These are phyloP conservation scores for Morus bassanus DNA, from an alignment of 2,797 vertebrate species.

Conservation along the genomic window DNA sequence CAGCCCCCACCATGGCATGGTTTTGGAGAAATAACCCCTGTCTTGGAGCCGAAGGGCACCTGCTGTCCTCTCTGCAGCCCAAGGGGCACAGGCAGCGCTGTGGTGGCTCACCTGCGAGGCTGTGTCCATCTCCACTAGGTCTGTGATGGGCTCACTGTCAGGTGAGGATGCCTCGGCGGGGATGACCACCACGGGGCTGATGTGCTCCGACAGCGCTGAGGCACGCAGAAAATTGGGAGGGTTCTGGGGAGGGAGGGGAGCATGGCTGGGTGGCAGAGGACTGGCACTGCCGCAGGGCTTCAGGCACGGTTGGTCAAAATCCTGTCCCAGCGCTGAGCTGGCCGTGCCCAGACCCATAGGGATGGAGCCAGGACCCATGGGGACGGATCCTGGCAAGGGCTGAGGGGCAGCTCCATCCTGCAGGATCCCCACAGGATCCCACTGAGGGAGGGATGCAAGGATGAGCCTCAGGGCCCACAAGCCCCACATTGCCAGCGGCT, in stretches of 20 bases:
- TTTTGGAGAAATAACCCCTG: background rate
- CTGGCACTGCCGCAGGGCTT: background rate
- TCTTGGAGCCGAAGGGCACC: background rate
- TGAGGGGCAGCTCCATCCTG: background rate
- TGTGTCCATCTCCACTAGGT: constrained; percentile 92
- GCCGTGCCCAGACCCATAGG: background rate
- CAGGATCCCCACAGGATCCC: rapidly evolving
- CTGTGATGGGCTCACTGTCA: constrained; percentile 90
- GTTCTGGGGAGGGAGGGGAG: constrained; percentile 75
- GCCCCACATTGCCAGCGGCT: background rate
- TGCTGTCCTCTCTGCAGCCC: rapidly evolving
- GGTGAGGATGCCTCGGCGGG: constrained; percentile 91
- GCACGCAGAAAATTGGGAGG: constrained; percentile 97
- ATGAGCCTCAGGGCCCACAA: background rate
- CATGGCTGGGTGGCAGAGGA: background rate
- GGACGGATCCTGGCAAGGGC: background rate
- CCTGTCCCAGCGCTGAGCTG: background rate
- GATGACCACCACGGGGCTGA: constrained; percentile 97
- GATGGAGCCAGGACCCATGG: background rate
- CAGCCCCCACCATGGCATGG: rapidly evolving
- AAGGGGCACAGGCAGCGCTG: rapidly evolving
- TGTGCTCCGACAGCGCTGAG: constrained; percentile 95
- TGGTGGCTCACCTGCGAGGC: constrained; percentile 77
- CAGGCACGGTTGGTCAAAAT: background rate
- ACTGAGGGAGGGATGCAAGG: background rate